These are phyloP conservation scores for Pomatorhinus ruficollis DNA, from an alignment of 2,113 vertebrate species.

Conservation along the genomic window DNA sequence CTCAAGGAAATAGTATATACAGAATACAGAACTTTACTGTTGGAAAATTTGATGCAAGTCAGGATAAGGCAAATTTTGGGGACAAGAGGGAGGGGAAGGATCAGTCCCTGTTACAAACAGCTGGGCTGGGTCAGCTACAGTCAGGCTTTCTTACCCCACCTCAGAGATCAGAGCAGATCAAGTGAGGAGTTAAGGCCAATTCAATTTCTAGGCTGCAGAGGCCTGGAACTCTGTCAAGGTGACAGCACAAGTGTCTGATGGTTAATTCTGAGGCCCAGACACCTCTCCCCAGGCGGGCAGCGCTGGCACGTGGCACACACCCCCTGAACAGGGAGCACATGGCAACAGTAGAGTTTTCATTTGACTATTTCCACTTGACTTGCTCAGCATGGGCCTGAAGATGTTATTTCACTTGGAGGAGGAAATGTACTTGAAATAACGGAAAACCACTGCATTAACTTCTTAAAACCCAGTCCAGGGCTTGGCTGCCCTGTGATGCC, in stretches of 20 bases:
- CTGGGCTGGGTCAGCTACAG: background rate
- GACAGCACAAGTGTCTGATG: background rate
- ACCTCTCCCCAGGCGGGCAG: background rate
- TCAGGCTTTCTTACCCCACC: background rate
- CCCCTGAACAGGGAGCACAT: background rate
- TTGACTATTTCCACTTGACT: background rate
- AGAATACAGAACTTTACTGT: background rate
- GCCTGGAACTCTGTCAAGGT: background rate
- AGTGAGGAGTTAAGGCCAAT: background rate
- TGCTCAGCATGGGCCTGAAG: background rate
- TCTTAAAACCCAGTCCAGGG: background rate
- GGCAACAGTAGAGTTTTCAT: background rate
- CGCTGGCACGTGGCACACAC: accelerated
- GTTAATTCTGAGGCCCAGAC: background rate
- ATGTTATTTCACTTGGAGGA: background rate
- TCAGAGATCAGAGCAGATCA: background rate
- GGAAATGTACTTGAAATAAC: accelerated
- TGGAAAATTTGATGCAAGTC: background rate
- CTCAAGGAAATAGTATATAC: background rate
- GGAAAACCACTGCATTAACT: background rate
- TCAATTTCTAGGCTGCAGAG: background rate
- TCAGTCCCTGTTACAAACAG: accelerated
- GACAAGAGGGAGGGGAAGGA: background rate
- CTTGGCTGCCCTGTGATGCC: background rate
- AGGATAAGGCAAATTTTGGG: background rate